Evolutionary conservation across 2,888 invertebrate species (phyloP).

Genomic region (Panopea generosa): DNA sequence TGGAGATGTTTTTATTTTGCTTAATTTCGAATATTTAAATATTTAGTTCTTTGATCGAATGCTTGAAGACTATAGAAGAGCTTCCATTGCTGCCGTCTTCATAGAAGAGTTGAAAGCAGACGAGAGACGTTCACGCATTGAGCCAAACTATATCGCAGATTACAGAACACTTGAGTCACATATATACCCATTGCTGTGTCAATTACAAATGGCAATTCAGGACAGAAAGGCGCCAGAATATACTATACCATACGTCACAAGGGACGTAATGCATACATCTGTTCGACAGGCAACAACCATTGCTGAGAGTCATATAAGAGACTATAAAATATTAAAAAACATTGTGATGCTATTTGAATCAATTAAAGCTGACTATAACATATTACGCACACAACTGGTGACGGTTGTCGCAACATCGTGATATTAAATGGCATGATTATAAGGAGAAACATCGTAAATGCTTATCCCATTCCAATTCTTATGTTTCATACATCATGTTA

Average conservation of each 20-base stretch:
- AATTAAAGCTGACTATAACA: slow-evolving; percentile 25
- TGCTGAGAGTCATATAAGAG: slow-evolving; percentile 26
- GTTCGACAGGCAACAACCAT: slow-evolving; percentile 3
- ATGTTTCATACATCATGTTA: too few species aligned
- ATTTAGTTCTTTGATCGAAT: slow-evolving; percentile 35
- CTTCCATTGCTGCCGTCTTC: slow-evolving; percentile 34
- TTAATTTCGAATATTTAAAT: too few species aligned
- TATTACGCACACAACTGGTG: not conserved
- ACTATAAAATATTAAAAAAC: slow-evolving; percentile 35
- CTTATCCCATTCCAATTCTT: too few species aligned
- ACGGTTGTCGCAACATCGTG: too few species aligned
- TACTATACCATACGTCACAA: slow-evolving; percentile 16
- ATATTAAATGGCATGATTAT: too few species aligned
- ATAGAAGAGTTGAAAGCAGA: slow-evolving; percentile 25
- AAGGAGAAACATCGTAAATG: too few species aligned
- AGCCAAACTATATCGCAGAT: slow-evolving; percentile 9
- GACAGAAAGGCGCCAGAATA: not conserved
- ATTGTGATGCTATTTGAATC: slow-evolving; percentile 26
- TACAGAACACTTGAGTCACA: slow-evolving; percentile 30
- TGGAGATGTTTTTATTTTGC: too few species aligned
- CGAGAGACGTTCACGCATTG: slow-evolving; percentile 17
- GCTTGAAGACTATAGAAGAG: slow-evolving; percentile 33
- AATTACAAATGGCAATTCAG: slow-evolving; percentile 27
- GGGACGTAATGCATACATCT: slow-evolving; percentile 20
- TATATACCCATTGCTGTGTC: slow-evolving; percentile 43